Conservation (phyloP, 2,113 vertebrate species). For the Laterallus jamaicensis region DNA sequence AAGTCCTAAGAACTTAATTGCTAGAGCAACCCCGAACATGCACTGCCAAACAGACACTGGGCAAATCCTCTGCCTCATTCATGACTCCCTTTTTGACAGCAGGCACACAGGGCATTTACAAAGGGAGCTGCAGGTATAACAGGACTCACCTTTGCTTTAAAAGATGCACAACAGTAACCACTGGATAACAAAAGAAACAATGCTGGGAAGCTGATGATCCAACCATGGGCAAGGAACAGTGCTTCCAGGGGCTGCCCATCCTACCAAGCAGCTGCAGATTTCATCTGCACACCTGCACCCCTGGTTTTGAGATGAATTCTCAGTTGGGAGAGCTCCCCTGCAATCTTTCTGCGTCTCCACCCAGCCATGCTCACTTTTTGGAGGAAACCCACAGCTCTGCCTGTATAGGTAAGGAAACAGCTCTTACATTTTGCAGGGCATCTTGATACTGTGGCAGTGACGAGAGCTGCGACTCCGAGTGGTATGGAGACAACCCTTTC, state of each 20-base stretch:
- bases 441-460: conserved; percentile 90
- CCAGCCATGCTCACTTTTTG: not conserved
- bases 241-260: not conserved
- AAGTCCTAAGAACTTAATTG: not conserved
- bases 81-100: not conserved
- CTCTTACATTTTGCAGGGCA: conserved; percentile 87
- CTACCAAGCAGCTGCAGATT: not conserved
- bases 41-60: not conserved
- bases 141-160: not conserved
- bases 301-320: not conserved
- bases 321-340: not conserved
- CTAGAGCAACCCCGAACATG: not conserved
- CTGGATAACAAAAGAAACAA: not conserved
- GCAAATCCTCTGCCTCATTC: not conserved
- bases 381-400: not conserved
- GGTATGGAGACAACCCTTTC: conserved; percentile 91
- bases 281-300: not conserved
- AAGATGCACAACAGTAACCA: not conserved
- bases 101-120: not conserved
- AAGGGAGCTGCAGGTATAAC: not conserved
- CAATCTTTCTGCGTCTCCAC: not conserved
- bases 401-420: rapidly evolving
- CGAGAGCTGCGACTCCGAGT: conserved; percentile 93
- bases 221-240: not conserved
- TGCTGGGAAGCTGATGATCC: not conserved